Base-by-base conservation (phyloP, 2,113 vertebrate species). In the Rutilus rutilus region DNA sequence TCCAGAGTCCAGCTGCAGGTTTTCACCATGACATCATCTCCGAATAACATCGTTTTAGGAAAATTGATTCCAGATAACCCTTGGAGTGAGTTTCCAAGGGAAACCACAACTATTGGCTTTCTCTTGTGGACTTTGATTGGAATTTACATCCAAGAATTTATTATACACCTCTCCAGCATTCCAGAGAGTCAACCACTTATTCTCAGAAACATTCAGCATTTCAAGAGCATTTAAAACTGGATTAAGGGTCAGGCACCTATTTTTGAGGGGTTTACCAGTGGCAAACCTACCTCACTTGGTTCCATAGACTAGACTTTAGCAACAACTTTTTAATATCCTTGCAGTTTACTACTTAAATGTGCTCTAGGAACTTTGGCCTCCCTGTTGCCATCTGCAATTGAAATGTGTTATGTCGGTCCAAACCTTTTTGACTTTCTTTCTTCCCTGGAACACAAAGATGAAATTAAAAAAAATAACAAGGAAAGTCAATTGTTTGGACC, bases 61-160 rank as follows among this genome's bases (percentile, higher is more conserved):
- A 90, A 89, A 91, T 88, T 88, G 50, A 90, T 89, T 88, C 87
- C 89, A 90, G 86, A 88, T 84, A 91, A 88, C 79, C 77, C 47
- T 77, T 23, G 14, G 27, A 64, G 71, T 45, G 65, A 42, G 36
- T 52, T 54, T 62, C 85, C 83, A 89, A 84, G 71, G 83, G 81
- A 81, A 86, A 78, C 85, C 83, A 60, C 36, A 75, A 78, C 71
- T 64, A 75, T 87, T 86, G 33, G 36, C 42, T 75, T 87, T 77
- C 64, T 80, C 83, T 60, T 42, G 47, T 30, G 21, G 76, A 88
- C 83, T 54, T 59, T 79, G 65, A 86, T 21, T 78, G 79, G 65
- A 90, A 85, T 87, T 71, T 76, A 57, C 84, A 86, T 79, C 33
- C 39, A 86, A 54, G 14, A 62, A 85, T n/a, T 64, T 87, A 64